Base-by-base conservation (phyloP, 2,888 invertebrate genomes). In the Chloroclystis v-ata region DNA sequence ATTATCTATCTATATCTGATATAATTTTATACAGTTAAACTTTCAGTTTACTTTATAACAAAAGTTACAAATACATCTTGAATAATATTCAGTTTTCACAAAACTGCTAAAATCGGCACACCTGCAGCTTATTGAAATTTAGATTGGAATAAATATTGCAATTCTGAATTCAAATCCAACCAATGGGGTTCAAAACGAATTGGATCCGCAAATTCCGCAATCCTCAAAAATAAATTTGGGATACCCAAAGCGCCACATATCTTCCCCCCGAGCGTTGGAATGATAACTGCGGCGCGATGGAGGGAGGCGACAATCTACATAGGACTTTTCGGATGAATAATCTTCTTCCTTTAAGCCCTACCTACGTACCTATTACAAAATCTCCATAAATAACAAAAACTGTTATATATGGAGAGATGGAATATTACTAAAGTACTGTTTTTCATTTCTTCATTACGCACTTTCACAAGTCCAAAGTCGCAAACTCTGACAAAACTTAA, bases 211-310 rank as follows among this genome's bases (percentile, higher is more conserved):
- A 45, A n/a, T n/a, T n/a, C n/a, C n/a, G 13, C 33, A 33, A 45
- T 45, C 33, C 45, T 39, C 33, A 45, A 38, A 45, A 45, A 45
- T 45, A 40, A 39, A 45, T 44, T 44, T 35, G 28, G 12, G 28
- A 16, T 24, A 29, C 16, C 24, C 26, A 43, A 10, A 29, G 37
- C 30, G 28, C 39, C 33, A 20, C 29, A 47, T 29, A 47, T 41
- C 24, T 35, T 16, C 11, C 10, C 35, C 20, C 37, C 32, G 42
- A 30, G 41, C 37, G 44, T 30, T 16, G 16, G 20, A 11, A 48
- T 43, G 43, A 43, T 48, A 48, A 43, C 37, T 29, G 35, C 35
- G 35, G 14, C 13, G 12, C 12, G 14, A 20, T 24, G 39, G 26
- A 25, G 43, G 35, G 20, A n/a, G 43, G 35, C 16, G 7, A 16